Conservation (phyloP, 2,888 invertebrate genomes). For the Epirrhoe tristata region DNA sequence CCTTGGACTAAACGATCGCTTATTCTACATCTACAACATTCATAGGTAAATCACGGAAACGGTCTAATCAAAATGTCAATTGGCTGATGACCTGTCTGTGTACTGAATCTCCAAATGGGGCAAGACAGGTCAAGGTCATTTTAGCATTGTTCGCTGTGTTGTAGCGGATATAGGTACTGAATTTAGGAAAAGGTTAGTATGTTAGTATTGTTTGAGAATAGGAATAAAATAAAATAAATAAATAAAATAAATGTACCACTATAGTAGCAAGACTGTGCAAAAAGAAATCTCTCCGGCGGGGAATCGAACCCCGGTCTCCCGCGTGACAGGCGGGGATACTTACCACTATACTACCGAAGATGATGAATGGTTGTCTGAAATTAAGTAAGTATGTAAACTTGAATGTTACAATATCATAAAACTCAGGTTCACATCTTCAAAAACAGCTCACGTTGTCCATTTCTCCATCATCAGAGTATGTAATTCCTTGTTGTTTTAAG, state of each 20-base stretch:
- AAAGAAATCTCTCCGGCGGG: conserved; percentile 75
- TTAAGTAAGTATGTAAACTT: conserved; percentile 4
- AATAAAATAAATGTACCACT: background rate
- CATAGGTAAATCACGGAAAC: background rate
- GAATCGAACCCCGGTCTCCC: conserved; percentile 87
- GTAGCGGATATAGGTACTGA: no score
- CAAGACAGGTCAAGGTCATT: conserved; percentile 3
- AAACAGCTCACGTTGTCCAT: no score
- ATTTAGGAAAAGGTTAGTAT: background rate
- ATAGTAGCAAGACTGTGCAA: conserved; percentile 11
- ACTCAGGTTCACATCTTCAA: background rate
- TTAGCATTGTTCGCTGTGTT: background rate
- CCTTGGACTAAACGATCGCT: background rate
- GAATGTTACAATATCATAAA: background rate
- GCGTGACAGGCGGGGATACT: conserved; percentile 87
- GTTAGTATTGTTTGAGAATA: background rate
- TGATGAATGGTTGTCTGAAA: background rate
- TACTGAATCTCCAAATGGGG: background rate
- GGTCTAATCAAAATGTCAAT: conserved; percentile 3
- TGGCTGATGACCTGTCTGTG: background rate
- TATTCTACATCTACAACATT: background rate
- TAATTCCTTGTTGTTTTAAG: no score
- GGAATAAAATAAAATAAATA: background rate
- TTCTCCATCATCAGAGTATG: no score
- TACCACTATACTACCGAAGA: conserved; percentile 86